Conservation (phyloP, 2,888 invertebrate genomes). For the Noctua comes region DNA sequence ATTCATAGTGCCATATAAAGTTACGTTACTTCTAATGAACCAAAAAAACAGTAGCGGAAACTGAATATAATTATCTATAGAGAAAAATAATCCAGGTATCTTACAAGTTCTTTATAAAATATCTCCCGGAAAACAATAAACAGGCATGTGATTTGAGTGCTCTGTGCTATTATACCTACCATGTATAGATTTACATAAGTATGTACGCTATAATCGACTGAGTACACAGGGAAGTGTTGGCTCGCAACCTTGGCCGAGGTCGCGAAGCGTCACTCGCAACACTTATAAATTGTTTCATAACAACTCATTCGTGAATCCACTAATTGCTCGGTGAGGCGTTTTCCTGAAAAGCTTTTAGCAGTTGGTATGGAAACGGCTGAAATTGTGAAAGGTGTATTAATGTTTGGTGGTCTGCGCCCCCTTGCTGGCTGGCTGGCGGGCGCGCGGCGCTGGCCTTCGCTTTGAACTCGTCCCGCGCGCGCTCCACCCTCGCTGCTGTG, state of each 20-base stretch:
- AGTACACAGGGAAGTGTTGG: conserved; percentile 88
- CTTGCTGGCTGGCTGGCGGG: conserved; percentile 37
- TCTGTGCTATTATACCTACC: conserved; percentile 62
- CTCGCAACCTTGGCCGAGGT: conserved; percentile 88
- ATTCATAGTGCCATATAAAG: conserved; percentile 1
- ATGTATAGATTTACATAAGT: conserved; percentile 75
- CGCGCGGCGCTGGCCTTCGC: conserved; percentile 72
- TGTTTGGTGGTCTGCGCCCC: conserved; percentile 67
- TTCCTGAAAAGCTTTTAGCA: conserved; percentile 66
- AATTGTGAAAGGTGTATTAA: conserved; percentile 66
- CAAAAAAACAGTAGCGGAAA: conserved; percentile 26
- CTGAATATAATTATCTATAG: conserved; percentile 2
- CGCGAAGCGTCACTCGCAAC: conserved; percentile 86
- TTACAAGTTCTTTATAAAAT: conserved; percentile 42
- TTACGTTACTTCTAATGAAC: conserved; percentile 10
- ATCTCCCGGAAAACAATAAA: conserved; percentile 72
- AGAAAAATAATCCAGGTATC: conserved; percentile 26
- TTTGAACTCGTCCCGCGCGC: conserved; percentile 74
- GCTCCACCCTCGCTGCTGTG: conserved; percentile 72
- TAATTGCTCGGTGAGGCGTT: conserved; percentile 69
- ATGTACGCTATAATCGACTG: conserved; percentile 81
- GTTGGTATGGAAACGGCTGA: conserved; percentile 70
- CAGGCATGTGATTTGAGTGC: conserved; percentile 72
- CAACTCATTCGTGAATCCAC: conserved; percentile 74
- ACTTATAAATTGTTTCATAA: conserved; percentile 87